Evolutionary conservation across 2,113 vertebrate genomes (phyloP), one percentile per base, ranked within the genome.

Genomic region (Cavia aperea): DNA sequence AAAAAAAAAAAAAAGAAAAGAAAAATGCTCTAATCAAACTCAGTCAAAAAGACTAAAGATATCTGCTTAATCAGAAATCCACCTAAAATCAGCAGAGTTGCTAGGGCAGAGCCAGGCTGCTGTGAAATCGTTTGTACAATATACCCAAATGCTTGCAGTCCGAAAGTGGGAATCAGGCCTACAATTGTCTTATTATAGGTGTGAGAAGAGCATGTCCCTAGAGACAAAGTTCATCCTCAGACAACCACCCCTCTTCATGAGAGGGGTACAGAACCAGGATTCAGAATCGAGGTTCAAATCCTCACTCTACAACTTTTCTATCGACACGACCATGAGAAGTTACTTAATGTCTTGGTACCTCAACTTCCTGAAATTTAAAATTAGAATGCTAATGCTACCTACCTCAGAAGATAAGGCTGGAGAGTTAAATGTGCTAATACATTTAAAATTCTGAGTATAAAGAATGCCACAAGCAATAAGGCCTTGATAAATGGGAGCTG

Each of bases 11-110:
- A 39, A 39, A 39, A 39, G 39, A 39, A 39, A 39, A 39, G 36
- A 91, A 90, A 96, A 90, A 84, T 26, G 9, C 26, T 73, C 56
- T 51, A 90, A 26, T 85, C 83, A 92, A 77, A 90, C 5, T 87
- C 65, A 93, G 43, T 87, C 36, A 24, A 36, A 87, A 91, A 95
- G 77, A 75, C 58, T 46, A 72, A 87, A 90, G 31, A 24, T 73
- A 83, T 81, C 68, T 86, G 73, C 72, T 83, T 89, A 86, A 88
- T 43, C 70, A 93, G 73, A 12, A 95, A 66, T 75, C n/a, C 51
- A 87, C 63, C 77, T 62, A 87, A 86, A 86, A 91, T 72, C 81
- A 89, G 81, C 43, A 75, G n/a, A 84, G 79, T 14, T 62, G 39
- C 70, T 78, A 94, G 70, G 56, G 70, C 85, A 88, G n/a, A 91